Conservation (phyloP, 2,888 invertebrate species). For the Masnerella sp. region DNA sequence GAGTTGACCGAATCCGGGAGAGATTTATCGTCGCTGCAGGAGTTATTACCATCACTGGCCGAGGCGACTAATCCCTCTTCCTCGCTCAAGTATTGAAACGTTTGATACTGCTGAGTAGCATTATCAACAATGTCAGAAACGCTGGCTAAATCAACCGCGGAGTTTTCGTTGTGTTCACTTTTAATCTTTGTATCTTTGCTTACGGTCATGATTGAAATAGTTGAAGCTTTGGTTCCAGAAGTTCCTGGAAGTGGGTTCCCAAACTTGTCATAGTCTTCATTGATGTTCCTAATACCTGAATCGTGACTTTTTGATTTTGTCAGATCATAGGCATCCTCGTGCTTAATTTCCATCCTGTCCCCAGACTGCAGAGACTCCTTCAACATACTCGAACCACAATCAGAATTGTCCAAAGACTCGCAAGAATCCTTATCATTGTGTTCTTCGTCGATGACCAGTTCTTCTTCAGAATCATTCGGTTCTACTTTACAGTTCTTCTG, state of each 20-base stretch:
- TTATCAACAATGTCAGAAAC: constrained; percentile 87
- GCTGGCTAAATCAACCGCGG: constrained; percentile 83
- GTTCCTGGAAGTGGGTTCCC: constrained; percentile 54
- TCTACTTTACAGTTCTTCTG: constrained; percentile 80
- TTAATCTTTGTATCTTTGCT: constrained; percentile 28
- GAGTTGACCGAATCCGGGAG: constrained; percentile 81
- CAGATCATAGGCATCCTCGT: constrained; percentile 29
- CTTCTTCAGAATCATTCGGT: constrained; percentile 84
- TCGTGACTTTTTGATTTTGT: constrained; percentile 17
- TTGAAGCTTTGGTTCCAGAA: constrained; percentile 41
- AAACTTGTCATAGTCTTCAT: constrained; percentile 45
- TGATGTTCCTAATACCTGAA: background rate
- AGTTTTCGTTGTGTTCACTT: constrained; percentile 27
- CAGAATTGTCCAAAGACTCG: constrained; percentile 61
- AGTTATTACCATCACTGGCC: constrained; percentile 89
- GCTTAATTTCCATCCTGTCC: constrained; percentile 57
- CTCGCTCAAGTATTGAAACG: constrained; percentile 79
- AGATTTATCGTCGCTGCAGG: constrained; percentile 90
- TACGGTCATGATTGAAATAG: constrained; percentile 28
- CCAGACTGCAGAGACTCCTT: constrained; percentile 71
- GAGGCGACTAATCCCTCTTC: constrained; percentile 90
- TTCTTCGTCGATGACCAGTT: constrained; percentile 84
- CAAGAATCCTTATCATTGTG: constrained; percentile 66
- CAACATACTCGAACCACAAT: constrained; percentile 68
- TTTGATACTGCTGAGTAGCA: constrained; percentile 80